phyloP scores from a whole-genome alignment of 2,797 vertebrate species.

The Psittacula derbiana region DNA sequence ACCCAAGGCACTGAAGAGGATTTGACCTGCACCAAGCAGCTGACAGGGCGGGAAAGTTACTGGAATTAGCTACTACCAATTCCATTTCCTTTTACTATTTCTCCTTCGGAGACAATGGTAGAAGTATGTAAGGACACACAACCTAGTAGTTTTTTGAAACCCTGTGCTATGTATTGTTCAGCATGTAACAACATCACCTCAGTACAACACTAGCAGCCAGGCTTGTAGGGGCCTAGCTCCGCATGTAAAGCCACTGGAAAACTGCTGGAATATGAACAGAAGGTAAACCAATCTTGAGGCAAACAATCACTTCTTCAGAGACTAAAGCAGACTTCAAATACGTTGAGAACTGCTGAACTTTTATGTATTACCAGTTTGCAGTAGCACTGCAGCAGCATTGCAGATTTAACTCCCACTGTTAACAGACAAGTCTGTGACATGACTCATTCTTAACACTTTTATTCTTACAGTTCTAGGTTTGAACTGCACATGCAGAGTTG shows the following conservation, averaged over 20 bases:
- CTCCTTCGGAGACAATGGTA: fast-evolving
- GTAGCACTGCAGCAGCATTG: fast-evolving
- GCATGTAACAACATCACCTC: fast-evolving
- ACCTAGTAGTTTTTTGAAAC: fast-evolving
- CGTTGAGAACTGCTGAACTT: too few species aligned
- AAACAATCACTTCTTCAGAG: fast-evolving
- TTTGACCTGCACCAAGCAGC: fast-evolving
- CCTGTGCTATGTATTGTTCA: fast-evolving
- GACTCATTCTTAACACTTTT: conserved; percentile 49
- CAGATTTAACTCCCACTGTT: fast-evolving
- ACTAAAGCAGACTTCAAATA: fast-evolving
- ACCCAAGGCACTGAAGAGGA: fast-evolving
- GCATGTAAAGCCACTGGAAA: fast-evolving
- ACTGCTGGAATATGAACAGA: fast-evolving
- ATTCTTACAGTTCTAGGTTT: conserved; percentile 68
- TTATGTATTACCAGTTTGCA: fast-evolving
- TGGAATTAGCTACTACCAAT: fast-evolving
- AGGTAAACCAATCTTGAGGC: fast-evolving
- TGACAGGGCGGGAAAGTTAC: fast-evolving
- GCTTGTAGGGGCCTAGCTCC: fast-evolving
- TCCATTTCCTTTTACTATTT: fast-evolving
- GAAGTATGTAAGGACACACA: fast-evolving
- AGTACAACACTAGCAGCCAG: fast-evolving
- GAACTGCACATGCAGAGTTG: conserved; percentile 76
- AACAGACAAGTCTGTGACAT: neutral